Evolutionary conservation across 2,113 vertebrate genomes (phyloP).

Genomic region (Oncorhynchus gorbuscha): DNA sequence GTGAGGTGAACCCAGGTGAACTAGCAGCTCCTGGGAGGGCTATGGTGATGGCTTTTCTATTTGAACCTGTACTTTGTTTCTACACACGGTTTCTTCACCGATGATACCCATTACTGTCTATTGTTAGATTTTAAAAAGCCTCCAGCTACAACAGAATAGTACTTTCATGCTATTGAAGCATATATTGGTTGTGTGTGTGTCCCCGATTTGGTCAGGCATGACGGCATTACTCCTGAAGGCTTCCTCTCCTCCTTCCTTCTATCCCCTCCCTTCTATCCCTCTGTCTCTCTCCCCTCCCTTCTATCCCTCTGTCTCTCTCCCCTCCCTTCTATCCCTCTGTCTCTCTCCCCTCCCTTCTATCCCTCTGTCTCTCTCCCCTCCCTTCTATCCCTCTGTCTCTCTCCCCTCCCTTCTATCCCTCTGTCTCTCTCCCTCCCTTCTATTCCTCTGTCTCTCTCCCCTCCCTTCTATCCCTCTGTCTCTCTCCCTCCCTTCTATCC

Average conservation of each 20-base stretch:
- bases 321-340: slow-evolving; percentile 31
- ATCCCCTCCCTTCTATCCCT: too few relatives aligned
- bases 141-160: too few relatives aligned
- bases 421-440: too few relatives aligned
- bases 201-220: slow-evolving; percentile 89
- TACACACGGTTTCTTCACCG: background rate
- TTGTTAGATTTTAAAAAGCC: background rate
- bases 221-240: slow-evolving; percentile 88
- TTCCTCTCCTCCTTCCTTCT: slow-evolving; percentile 39
- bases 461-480: too few relatives aligned
- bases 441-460: too few relatives aligned
- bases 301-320: too few relatives aligned
- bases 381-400: too few relatives aligned
- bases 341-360: slow-evolving; percentile 19
- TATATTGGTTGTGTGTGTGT: too few relatives aligned
- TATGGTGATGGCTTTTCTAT: background rate
- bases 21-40: too few relatives aligned
- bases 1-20: background rate
- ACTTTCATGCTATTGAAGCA: too few relatives aligned
- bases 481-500: too few relatives aligned
- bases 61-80: background rate
- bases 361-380: background rate
- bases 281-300: slow-evolving; percentile 6
- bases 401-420: too few relatives aligned
- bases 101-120: background rate